Evolutionary conservation across 2,888 invertebrate species (phyloP).

Genomic region (Liopterus haemorrhoidalis): DNA sequence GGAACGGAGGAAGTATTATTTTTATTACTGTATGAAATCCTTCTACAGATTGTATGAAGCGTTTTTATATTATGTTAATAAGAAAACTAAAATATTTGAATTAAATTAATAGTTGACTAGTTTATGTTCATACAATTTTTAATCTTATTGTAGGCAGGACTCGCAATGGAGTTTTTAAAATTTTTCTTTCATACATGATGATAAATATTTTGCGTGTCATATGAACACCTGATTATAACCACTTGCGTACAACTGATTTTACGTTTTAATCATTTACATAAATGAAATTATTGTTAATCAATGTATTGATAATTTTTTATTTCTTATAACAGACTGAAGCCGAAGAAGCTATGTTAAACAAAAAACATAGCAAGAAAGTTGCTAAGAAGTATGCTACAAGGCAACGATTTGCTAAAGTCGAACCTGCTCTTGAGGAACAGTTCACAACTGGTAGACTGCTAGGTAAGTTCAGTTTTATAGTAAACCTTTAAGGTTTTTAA

Average conservation of each 20-base stretch:
- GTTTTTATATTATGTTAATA: too few species aligned
- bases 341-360: constrained; percentile 89
- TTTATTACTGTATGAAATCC: too few species aligned
- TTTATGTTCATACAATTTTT: too few species aligned
- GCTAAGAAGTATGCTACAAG: constrained; percentile 88
- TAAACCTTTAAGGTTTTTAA: constrained; percentile 5
- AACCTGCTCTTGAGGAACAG: constrained; percentile 89
- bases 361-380: constrained; percentile 89
- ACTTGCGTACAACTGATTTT: constrained; percentile 21
- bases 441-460: constrained; percentile 93
- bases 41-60: too few species aligned
- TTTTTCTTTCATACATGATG: constrained; percentile 33
- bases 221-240: constrained; percentile 42
- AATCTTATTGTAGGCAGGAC: too few species aligned
- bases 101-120: too few species aligned
- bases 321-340: constrained; percentile 68
- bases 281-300: constrained; percentile 5
- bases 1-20: too few species aligned
- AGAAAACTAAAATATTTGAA: too few species aligned
- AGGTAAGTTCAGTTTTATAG: constrained; percentile 54
- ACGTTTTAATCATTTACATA: constrained; percentile 13
- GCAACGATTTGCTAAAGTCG: constrained; percentile 91
- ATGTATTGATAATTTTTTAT: constrained; percentile 20
- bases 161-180: too few species aligned
- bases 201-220: constrained; percentile 56